phyloP scores from a whole-genome alignment of 2,113 vertebrate species.

The Tichodroma muraria region DNA sequence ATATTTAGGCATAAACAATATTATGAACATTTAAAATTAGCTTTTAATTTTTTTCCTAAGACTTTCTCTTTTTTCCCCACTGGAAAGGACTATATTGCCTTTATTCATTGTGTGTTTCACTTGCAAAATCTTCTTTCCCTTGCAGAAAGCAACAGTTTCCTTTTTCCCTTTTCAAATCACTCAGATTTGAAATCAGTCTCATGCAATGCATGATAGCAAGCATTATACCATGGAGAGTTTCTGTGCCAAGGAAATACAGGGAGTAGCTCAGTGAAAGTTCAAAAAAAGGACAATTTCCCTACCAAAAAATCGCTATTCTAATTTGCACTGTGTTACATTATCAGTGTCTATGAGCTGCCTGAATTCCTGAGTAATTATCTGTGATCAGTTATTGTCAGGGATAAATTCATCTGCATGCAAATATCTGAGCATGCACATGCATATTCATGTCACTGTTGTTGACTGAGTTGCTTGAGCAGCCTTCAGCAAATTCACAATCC shows the following conservation, averaged over 20 bases:
- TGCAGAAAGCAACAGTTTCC: neutral
- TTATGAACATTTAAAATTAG: neutral
- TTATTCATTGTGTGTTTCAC: neutral
- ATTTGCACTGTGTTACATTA: neutral
- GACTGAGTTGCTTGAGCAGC: neutral
- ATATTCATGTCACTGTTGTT: neutral
- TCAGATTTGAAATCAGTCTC: neutral
- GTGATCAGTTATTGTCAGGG: slow-evolving; percentile 8
- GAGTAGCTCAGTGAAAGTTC: neutral
- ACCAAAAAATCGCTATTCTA: neutral
- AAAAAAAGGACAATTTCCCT: neutral
- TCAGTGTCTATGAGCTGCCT: neutral
- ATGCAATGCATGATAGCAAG: neutral
- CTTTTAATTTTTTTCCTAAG: neutral
- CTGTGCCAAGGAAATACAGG: neutral
- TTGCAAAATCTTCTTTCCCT: neutral
- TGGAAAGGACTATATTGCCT: neutral
- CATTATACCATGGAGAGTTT: neutral
- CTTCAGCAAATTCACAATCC: neutral
- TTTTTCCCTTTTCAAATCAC: neutral
- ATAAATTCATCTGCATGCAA: neutral
- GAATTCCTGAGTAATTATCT: slow-evolving; percentile 10
- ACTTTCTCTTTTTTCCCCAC: neutral
- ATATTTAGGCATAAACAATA: neutral
- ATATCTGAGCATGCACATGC: neutral